These are phyloP conservation scores for Wiebesia pumilae DNA, from an alignment of 1,140 invertebrate species.

Conservation along the genomic window DNA sequence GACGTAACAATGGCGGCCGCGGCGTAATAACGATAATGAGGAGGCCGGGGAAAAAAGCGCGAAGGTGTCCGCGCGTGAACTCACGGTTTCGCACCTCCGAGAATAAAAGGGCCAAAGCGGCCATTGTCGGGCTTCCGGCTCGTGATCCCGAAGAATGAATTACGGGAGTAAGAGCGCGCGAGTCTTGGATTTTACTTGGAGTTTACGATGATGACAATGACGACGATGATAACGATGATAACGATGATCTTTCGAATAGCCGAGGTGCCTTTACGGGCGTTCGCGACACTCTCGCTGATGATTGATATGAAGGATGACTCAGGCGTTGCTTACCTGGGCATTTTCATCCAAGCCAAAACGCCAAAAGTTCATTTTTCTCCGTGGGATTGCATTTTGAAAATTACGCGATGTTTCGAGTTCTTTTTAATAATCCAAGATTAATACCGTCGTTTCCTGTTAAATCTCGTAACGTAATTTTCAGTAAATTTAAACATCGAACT, in stretches of 20 bases:
- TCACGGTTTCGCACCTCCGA: slow-evolving; percentile 34
- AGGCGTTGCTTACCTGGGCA: background rate
- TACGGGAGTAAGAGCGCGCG: background rate
- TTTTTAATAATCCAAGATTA: background rate
- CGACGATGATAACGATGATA: background rate
- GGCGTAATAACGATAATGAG: slow-evolving; percentile 44
- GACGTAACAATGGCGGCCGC: background rate
- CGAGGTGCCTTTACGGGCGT: background rate
- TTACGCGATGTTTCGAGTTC: background rate
- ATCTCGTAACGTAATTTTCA: no score
- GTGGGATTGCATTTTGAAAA: background rate
- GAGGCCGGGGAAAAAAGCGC: background rate
- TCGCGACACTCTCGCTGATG: background rate
- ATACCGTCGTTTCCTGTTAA: no score
- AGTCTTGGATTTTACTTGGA: no score
- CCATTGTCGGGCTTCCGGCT: slow-evolving; percentile 18
- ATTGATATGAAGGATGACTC: background rate
- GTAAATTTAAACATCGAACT: no score
- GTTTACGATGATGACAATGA: background rate
- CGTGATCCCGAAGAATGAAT: slow-evolving; percentile 12
- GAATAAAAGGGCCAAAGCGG: background rate
- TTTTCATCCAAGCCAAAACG: background rate
- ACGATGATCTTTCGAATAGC: background rate
- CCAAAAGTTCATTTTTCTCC: background rate
- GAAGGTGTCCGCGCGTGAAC: slow-evolving; percentile 41